Conservation (phyloP, 2,888 invertebrate genomes). For the Sphaerophoria rueppellii region DNA sequence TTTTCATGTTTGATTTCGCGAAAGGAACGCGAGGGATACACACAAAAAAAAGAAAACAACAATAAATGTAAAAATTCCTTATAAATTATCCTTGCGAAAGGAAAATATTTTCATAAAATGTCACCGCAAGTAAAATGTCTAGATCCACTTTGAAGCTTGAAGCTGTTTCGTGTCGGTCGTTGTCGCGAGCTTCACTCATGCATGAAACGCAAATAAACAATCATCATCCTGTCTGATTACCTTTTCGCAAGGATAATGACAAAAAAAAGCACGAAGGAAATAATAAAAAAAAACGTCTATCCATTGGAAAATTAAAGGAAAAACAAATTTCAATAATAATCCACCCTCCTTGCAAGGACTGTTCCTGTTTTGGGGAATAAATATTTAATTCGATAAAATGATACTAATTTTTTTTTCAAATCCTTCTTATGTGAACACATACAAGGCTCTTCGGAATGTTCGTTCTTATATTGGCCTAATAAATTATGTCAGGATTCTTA, state of each 20-base stretch:
- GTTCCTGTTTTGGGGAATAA: slow-evolving; percentile 10
- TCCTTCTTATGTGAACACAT: slow-evolving; percentile 49
- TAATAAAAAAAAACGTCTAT: slow-evolving; percentile 29
- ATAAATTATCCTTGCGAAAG: slow-evolving; percentile 43
- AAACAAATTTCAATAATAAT: slow-evolving; percentile 73
- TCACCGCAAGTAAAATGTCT: slow-evolving; percentile 34
- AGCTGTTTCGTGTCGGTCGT: not conserved
- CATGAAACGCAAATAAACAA: slow-evolving; percentile 69
- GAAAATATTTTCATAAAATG: slow-evolving; percentile 58
- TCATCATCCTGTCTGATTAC: slow-evolving; percentile 68
- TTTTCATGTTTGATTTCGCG: slow-evolving; percentile 68
- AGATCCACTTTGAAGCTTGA: slow-evolving; percentile 63
- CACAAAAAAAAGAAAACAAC: slow-evolving; percentile 34
- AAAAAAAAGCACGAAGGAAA: not conserved
- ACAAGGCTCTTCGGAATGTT: slow-evolving; percentile 56
- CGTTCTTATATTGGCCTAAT: slow-evolving; percentile 38
- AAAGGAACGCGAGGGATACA: not conserved
- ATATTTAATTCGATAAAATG: slow-evolving; percentile 64
- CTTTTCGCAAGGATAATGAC: slow-evolving; percentile 58
- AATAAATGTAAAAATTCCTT: slow-evolving; percentile 43
- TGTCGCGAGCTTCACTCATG: slow-evolving; percentile 36
- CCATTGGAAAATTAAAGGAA: slow-evolving; percentile 70
- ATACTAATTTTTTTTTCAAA: slow-evolving; percentile 32
- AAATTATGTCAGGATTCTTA: slow-evolving; percentile 58
- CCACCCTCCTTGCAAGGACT: slow-evolving; percentile 34